Evolutionary conservation across 2,888 invertebrate species (phyloP).

Genomic region (Andrena trimmerana): DNA sequence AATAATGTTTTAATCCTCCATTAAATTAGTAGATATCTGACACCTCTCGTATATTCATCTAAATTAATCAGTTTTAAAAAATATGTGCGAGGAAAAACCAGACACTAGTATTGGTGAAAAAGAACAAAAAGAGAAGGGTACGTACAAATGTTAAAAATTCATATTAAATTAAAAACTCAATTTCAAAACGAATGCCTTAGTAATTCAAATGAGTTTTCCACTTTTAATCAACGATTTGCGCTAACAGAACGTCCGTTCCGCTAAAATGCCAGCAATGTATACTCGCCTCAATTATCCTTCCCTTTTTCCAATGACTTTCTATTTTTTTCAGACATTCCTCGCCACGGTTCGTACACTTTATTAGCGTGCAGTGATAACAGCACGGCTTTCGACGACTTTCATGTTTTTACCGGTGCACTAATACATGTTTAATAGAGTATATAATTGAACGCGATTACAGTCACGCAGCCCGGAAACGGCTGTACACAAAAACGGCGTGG

Average conservation of each 20-base stretch:
- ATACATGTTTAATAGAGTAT: constrained; percentile 10
- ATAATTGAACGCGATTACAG: constrained; percentile 24
- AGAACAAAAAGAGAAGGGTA: no score
- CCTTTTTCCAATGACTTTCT: constrained; percentile 23
- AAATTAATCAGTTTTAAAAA: no score
- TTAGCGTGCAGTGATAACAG: constrained; percentile 25
- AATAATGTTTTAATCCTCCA: no score
- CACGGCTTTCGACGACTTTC: constrained; percentile 19
- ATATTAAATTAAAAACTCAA: no score
- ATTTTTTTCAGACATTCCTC: constrained; percentile 41
- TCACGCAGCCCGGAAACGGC: constrained; percentile 11
- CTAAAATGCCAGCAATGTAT: constrained; percentile 14
- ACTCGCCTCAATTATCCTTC: constrained; percentile 27
- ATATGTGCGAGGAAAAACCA: no score
- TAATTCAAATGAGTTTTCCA: neutral
- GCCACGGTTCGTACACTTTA: constrained; percentile 40
- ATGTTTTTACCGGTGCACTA: neutral
- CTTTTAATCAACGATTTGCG: constrained; percentile 3
- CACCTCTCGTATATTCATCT: no score
- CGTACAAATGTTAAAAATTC: no score
- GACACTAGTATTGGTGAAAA: no score
- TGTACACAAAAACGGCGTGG: neutral
- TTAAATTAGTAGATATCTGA: no score
- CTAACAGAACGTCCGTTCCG: constrained; percentile 5
- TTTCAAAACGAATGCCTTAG: no score